A percentile compares a stretch with the other conserved stretches of the same genome.
Evolutionary conservation across 2,113 vertebrate species (phyloP).

Genomic region (Alethe castanea): DNA sequence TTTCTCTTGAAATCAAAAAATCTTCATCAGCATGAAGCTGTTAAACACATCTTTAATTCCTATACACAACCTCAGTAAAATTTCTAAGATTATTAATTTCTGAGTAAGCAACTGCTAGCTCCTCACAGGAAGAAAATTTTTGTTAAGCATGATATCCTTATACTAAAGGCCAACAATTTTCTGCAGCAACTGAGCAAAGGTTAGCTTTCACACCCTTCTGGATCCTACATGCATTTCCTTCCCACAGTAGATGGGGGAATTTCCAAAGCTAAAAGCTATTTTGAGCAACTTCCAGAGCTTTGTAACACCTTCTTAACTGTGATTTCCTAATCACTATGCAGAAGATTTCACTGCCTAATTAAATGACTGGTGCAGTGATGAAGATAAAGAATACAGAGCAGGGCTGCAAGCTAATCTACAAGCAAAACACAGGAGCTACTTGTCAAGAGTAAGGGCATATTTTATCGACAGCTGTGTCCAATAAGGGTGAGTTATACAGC

Average conservation of each 20-base stretch:
- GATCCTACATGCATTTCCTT: constrained; percentile 38
- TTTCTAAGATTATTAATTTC: not conserved
- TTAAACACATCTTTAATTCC: not conserved
- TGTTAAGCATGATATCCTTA: not conserved
- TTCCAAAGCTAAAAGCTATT: constrained; percentile 69
- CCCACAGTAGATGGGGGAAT: constrained; percentile 46
- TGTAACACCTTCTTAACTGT: constrained; percentile 74
- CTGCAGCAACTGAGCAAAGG: constrained; percentile 32
- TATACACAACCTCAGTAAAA: not conserved
- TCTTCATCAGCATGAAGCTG: not conserved
- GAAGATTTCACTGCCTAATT: constrained; percentile 76
- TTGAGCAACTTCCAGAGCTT: constrained; percentile 68
- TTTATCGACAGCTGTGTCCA: constrained; percentile 79
- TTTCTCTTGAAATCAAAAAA: not conserved
- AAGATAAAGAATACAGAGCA: constrained; percentile 80
- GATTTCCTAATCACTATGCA: constrained; percentile 79
- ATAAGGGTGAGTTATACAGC: constrained; percentile 71
- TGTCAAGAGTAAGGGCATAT: constrained; percentile 75
- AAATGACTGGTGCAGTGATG: constrained; percentile 76
- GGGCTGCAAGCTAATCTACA: constrained; percentile 75
- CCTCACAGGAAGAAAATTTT: not conserved
- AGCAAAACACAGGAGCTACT: constrained; percentile 75
- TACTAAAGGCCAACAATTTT: not conserved
- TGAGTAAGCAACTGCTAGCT: not conserved
- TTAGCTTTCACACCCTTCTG: constrained; percentile 28